Evolutionary conservation across 2,797 vertebrate species (phyloP).

Genomic region (Spinus olivaceus): DNA sequence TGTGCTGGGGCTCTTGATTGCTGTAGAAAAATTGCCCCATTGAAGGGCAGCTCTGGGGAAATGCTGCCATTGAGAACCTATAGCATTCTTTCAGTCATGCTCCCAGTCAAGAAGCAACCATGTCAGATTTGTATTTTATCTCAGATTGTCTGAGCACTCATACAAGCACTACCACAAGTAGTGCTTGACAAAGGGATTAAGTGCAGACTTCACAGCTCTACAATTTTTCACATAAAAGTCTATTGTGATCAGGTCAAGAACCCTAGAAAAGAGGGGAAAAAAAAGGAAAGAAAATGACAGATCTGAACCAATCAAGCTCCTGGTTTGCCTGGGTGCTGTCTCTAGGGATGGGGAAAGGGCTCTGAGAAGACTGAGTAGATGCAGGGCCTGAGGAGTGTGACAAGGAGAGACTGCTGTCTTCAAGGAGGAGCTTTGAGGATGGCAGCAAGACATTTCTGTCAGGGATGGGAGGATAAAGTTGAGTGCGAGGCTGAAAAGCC

Average conservation of each 20-base stretch:
- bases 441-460: neutral
- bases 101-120: neutral
- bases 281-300: neutral
- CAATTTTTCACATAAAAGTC: neutral
- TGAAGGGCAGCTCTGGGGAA: neutral
- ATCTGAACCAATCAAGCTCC: neutral
- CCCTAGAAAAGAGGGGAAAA: neutral
- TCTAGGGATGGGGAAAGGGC: neutral
- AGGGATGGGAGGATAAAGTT: neutral
- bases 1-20: neutral
- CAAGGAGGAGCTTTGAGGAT: neutral
- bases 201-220: neutral
- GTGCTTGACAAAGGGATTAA: neutral
- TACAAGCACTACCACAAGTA: neutral
- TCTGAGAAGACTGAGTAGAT: neutral
- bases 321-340: neutral
- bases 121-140: neutral
- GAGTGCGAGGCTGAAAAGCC: neutral
- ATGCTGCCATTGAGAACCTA: neutral
- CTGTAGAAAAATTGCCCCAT: neutral
- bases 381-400: neutral
- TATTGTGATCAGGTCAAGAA: neutral
- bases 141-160: neutral
- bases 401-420: neutral
- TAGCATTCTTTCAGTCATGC: neutral